phyloP scores from a whole-genome alignment of 1,140 invertebrate species.

The Drosophila pseudoobscura region DNA sequence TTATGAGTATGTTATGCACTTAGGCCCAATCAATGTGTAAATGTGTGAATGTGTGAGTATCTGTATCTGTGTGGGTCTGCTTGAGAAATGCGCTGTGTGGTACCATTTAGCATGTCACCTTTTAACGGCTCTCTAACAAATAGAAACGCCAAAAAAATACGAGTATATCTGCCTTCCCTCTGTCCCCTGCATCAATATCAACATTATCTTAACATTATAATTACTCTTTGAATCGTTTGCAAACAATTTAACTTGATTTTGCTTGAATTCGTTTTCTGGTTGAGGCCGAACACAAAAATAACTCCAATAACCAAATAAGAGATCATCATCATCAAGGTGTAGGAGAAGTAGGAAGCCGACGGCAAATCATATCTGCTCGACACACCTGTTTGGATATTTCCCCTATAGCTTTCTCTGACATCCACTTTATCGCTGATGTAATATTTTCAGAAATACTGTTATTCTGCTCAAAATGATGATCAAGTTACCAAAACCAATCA shows the following conservation, averaged over 20 bases:
- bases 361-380: slow-evolving; percentile 24
- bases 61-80: slow-evolving; percentile 40
- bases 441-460: slow-evolving; percentile 42
- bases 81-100: slow-evolving; percentile 66
- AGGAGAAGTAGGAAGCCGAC: slow-evolving; percentile 19
- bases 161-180: slow-evolving; percentile 14
- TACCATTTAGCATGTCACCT: slow-evolving; percentile 80
- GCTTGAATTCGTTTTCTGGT: slow-evolving; percentile 33
- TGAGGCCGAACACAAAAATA: neutral
- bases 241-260: slow-evolving; percentile 61
- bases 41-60: slow-evolving; percentile 7
- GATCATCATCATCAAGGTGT: slow-evolving; percentile 29
- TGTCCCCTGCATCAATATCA: slow-evolving; percentile 51
- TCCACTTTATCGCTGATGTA: slow-evolving; percentile 11
- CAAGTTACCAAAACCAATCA: slow-evolving; percentile 38
- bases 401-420: neutral
- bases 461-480: slow-evolving; percentile 41
- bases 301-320: slow-evolving; percentile 33
- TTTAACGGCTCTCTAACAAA: slow-evolving; percentile 75
- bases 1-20: slow-evolving; percentile 75
- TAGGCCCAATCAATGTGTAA: slow-evolving; percentile 44
- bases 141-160: slow-evolving; percentile 48
- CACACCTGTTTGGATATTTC: slow-evolving; percentile 30
- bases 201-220: slow-evolving; percentile 78
- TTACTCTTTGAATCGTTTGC: slow-evolving; percentile 77